A percentile compares a stretch with the other conserved stretches of the same genome.
Conservation (phyloP, 2,888 invertebrate species). For the Panopea generosa region DNA sequence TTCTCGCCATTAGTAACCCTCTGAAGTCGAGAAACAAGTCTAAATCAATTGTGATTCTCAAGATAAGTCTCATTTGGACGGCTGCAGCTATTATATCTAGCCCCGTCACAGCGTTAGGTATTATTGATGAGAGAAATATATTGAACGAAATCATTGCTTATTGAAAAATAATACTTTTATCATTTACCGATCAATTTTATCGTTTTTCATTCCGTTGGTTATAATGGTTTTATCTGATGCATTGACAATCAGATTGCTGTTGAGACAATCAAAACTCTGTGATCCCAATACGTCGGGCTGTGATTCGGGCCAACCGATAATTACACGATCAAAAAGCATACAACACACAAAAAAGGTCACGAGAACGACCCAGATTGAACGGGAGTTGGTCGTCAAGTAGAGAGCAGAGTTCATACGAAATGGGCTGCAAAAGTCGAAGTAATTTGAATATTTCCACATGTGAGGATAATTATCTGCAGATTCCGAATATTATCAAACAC, state of each 20-base stretch:
- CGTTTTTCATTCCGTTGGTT: constrained; percentile 97
- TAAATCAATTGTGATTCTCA: constrained; percentile 87
- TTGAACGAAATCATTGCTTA: constrained; percentile 87
- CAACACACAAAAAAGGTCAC: constrained; percentile 25
- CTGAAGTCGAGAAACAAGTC: constrained; percentile 87
- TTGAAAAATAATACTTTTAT: constrained; percentile 86
- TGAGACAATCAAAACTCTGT: constrained; percentile 88
- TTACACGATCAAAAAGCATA: too few species aligned
- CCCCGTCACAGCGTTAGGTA: constrained; percentile 85
- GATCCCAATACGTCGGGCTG: too few species aligned
- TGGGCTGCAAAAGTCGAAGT: constrained; percentile 30
- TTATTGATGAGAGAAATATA: constrained; percentile 88
- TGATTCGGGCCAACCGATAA: constrained; percentile 71
- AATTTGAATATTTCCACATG: constrained; percentile 25
- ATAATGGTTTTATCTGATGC: constrained; percentile 98
- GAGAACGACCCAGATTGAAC: constrained; percentile 50
- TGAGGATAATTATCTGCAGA: constrained; percentile 19
- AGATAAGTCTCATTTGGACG: constrained; percentile 95
- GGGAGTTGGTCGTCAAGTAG: neutral
- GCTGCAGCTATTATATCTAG: constrained; percentile 88
- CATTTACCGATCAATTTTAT: constrained; percentile 96
- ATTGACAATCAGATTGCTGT: constrained; percentile 95
- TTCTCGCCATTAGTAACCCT: constrained; percentile 95
- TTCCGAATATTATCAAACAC: constrained; percentile 47
- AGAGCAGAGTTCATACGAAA: constrained; percentile 3